Evolutionary conservation across 2,797 vertebrate genomes (phyloP), one percentile per base, ranked within the genome.

Genomic region (Melanotaenia pygmaea): DNA sequence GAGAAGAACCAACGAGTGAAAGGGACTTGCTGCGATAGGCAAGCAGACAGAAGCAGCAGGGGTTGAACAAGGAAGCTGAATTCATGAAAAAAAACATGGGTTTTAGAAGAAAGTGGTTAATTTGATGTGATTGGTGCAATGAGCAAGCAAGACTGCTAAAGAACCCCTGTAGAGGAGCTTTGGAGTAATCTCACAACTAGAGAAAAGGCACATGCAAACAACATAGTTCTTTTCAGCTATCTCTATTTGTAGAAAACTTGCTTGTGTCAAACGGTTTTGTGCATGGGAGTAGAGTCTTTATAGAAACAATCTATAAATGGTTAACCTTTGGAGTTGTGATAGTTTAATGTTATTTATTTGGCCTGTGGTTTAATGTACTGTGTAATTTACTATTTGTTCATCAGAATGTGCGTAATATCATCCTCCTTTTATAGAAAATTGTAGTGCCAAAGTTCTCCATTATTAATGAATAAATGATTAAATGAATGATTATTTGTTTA

Each of bases 101-200:
- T 67, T 64, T 50, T 1, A 40, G 61, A 82, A 80, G 64, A 40
- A 82, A 79, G 70, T 66, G 60, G 80, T 77, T 79, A 56, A 81
- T 85, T 83, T 91, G 91, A 93, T 87, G 89, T 93, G 87, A 92
- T 90, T 69, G 89, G 76, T 72, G 57, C 91, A 93, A 93, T 88
- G 86, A 93, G 91, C 59, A 59, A 69, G 58, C 40, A 12, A 58
- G 65, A 22, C 65, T 54, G 40, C 43, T 59, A 5, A 24, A 70
- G 64, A 72, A 64, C 83, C 66, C 81, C 79, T 16, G 74, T 4
- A n/a, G 86, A 18, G 74, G 53, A 61, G 50, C 22, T 16, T 76
- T 56, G 66, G 69, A 71, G 43, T 72, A 67, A 37, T 57, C 62
- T 53, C 12, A 64, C 54, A 22, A 56, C 54, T 37, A 80, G 30